phyloP scores from a whole-genome alignment of 2,113 vertebrate species.

The Lipotes vexillifer region DNA sequence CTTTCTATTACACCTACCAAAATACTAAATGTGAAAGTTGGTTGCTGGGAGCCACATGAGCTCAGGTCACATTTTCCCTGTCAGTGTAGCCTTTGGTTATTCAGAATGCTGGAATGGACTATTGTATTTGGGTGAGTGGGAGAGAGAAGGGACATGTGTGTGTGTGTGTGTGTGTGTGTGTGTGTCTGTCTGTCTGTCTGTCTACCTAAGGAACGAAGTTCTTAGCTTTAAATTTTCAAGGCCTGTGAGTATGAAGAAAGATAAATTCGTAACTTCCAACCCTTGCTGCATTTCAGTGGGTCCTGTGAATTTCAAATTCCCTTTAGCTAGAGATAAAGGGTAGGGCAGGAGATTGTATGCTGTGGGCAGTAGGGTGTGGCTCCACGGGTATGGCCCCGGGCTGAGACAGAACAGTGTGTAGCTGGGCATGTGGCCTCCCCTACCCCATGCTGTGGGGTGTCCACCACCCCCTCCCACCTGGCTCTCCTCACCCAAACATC shows the following conservation, averaged over 20 bases:
- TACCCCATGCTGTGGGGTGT: fast-evolving
- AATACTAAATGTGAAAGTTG: not conserved
- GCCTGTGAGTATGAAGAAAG: not conserved
- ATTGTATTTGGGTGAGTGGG: not conserved
- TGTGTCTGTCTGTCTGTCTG: not conserved
- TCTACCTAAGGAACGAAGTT: not conserved
- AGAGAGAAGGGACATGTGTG: not conserved
- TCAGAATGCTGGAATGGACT: not conserved
- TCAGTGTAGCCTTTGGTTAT: not conserved
- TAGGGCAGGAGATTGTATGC: not conserved
- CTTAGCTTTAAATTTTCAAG: not conserved
- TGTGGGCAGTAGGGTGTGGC: not conserved
- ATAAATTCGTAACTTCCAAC: not conserved
- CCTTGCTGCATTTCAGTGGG: not conserved
- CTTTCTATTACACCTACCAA: fast-evolving
- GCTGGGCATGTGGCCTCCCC: not conserved
- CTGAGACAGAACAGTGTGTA: not conserved
- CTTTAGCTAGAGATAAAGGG: not conserved
- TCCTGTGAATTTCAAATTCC: not conserved
- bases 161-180: not conserved
- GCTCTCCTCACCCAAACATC: not conserved
- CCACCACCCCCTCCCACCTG: not conserved
- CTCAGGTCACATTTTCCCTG: no score
- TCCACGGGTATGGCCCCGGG: not conserved
- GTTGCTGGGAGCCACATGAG: not conserved